Conservation (phyloP, 2,797 vertebrate species). For the Falco novaeseelandiae region DNA sequence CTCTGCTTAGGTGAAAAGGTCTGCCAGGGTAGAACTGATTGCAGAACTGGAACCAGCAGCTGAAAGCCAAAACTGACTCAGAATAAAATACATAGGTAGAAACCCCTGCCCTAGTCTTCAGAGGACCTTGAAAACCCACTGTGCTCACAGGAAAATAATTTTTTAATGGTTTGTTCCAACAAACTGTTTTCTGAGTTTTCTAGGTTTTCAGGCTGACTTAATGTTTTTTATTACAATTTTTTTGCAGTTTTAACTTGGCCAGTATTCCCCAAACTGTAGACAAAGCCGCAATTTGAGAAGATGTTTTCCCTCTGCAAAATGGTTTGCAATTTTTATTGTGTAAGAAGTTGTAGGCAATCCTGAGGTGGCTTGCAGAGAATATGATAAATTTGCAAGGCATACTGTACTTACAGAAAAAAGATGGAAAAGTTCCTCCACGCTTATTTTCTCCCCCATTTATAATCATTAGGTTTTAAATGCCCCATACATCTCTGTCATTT, state of each 20-base stretch:
- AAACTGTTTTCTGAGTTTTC: neutral
- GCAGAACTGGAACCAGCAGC: neutral
- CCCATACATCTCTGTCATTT: conserved; percentile 73
- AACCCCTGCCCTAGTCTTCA: neutral
- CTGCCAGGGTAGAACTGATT: conserved; percentile 24
- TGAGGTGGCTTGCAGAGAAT: conserved; percentile 20
- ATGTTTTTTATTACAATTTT: neutral
- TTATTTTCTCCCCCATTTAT: conserved; percentile 76
- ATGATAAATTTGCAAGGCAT: conserved; percentile 62
- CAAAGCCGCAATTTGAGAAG: conserved; percentile 60
- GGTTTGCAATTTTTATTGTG: conserved; percentile 36
- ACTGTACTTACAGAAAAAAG: conserved; percentile 64
- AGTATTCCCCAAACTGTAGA: conserved; percentile 31
- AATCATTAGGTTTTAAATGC: conserved; percentile 75
- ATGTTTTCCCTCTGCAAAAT: conserved; percentile 50
- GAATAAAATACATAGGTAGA: neutral
- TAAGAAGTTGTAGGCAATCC: conserved; percentile 19
- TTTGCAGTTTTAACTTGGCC: conserved; percentile 38
- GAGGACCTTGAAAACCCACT: neutral
- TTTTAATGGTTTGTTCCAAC: conserved; percentile 55
- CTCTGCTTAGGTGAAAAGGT: conserved; percentile 34
- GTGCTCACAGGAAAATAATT: neutral
- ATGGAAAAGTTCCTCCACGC: conserved; percentile 70
- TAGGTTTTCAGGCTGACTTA: conserved; percentile 24
- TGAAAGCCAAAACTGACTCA: neutral